Evolutionary conservation across 2,888 invertebrate genomes (phyloP), one percentile per base, ranked within the genome.

Genomic region (Apamea anceps): DNA sequence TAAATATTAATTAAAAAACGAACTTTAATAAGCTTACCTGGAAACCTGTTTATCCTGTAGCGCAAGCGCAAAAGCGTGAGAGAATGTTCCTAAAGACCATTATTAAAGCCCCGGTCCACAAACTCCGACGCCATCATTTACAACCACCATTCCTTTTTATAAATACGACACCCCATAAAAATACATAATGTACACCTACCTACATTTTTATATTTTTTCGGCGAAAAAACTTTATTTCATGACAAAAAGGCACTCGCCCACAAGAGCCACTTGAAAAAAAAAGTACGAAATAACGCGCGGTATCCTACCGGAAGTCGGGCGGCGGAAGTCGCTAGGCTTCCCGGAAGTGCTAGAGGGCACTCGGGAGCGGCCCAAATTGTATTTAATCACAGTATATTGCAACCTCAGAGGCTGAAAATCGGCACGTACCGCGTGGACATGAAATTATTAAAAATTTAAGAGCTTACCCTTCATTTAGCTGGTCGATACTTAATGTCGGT

Each of bases 301-400:
- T 93, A 94, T 95, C 94, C 94, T 93, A 94, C 94, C 94, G 96
- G 96, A 96, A 95, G 94, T 92, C 90, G 93, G 92, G 93, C 90
- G 93, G 93, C 95, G 96, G 96, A 96, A 95, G 96, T 95, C 94
- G 93, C 94, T 94, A 94, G 95, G 95, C 95, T 95, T 95, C 95
- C 96, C 96, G 96, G 96, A 96, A 93, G 93, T 91, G 93, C 94
- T 94, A 92, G 94, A 96, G 96, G 95, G 95, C 93, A 91, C 95
- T 95, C 91, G 91, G 91, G 92, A 91, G 91, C 92, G 91, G 90
- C 91, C 94, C 92, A 95, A 96, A 96, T 96, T 96, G 94, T 96
- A 95, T 96, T 95, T 95, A 95, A 95, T 95, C 94, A 93, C 92
- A 89, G 93, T 94, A 91, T 91, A 93, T 88, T 90, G 91, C 93